A percentile compares a stretch with the other conserved stretches of the same genome.
These are phyloP conservation scores for Cyclophora punctaria DNA, from an alignment of 2,888 invertebrate genomes.

Conservation along the genomic window DNA sequence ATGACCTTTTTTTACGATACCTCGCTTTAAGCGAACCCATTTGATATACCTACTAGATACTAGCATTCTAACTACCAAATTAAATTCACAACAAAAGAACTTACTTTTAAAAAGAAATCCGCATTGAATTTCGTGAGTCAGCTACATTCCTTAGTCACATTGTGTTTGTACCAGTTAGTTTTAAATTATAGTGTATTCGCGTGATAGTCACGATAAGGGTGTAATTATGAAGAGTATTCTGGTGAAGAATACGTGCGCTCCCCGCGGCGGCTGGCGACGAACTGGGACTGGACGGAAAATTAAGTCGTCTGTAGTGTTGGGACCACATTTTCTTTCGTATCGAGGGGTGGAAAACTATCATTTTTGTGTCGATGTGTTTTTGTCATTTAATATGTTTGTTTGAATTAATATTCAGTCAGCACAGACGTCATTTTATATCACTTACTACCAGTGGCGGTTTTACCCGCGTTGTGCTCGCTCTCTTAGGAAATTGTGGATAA, in stretches of 20 bases:
- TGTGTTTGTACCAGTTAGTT: conserved; percentile 14
- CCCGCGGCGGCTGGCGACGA: conserved; percentile 31
- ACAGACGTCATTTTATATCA: background rate
- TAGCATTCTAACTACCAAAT: no score
- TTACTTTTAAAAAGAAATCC: conserved; percentile 18
- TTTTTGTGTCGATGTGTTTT: conserved; percentile 16
- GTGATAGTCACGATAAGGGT: conserved; percentile 17
- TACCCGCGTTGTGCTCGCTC: background rate
- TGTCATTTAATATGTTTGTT: background rate
- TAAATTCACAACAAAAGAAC: conserved; percentile 4
- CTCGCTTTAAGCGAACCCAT: no score
- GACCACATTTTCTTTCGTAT: conserved; percentile 21
- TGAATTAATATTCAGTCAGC: background rate
- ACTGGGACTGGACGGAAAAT: conserved; percentile 56
- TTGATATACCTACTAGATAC: no score
- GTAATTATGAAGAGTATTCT: conserved; percentile 2
- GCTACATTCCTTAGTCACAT: conserved; percentile 16
- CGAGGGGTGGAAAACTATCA: conserved; percentile 12
- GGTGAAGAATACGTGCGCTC: conserved; percentile 18
- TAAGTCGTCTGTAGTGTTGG: conserved; percentile 42
- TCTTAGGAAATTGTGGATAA: background rate
- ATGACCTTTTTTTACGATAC: no score
- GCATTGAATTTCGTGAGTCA: conserved; percentile 10
- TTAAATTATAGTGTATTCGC: conserved; percentile 19
- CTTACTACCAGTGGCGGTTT: background rate